A percentile compares a stretch with the other conserved stretches of the same genome.
These are phyloP conservation scores for Agrenia bidenticulata DNA, from an alignment of 2,888 invertebrate genomes.

Conservation along the genomic window DNA sequence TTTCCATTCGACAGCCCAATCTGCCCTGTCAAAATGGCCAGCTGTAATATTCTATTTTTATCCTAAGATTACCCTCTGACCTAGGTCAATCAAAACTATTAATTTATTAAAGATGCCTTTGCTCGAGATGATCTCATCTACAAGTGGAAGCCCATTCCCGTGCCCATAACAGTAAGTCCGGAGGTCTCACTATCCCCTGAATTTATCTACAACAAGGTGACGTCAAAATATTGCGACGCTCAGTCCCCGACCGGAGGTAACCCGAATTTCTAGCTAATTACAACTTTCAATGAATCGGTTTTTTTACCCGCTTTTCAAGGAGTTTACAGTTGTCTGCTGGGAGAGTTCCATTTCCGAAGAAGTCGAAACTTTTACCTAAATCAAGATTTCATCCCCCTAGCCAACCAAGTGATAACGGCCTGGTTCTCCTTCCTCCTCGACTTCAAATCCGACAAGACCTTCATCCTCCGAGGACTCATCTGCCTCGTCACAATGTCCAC, in stretches of 20 bases:
- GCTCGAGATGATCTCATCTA: conserved; percentile 12
- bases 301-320: no score
- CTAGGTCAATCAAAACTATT: not conserved
- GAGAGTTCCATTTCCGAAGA: conserved; percentile 13
- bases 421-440: conserved; percentile 17
- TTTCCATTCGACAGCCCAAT: conserved; percentile 6
- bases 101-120: conserved; percentile 7
- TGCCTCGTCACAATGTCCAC: not conserved
- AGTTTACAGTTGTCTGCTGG: conserved; percentile 9
- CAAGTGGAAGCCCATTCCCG: conserved; percentile 8
- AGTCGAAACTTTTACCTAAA: not conserved
- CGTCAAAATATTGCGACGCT: conserved; percentile 12
- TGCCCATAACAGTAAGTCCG: not conserved
- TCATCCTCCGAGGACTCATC: conserved; percentile 8
- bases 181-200: not conserved
- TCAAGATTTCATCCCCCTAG: conserved; percentile 3
- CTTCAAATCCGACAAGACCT: not conserved
- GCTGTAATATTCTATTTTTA: not conserved
- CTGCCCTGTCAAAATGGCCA: conserved; percentile 5
- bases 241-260: not conserved
- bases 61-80: no score
- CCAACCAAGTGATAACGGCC: not conserved
- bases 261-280: no score
- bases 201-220: conserved; percentile 2
- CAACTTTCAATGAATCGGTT: no score